These are phyloP conservation scores for Amiota communis DNA, from an alignment of 2,888 invertebrate genomes.

Conservation along the genomic window DNA sequence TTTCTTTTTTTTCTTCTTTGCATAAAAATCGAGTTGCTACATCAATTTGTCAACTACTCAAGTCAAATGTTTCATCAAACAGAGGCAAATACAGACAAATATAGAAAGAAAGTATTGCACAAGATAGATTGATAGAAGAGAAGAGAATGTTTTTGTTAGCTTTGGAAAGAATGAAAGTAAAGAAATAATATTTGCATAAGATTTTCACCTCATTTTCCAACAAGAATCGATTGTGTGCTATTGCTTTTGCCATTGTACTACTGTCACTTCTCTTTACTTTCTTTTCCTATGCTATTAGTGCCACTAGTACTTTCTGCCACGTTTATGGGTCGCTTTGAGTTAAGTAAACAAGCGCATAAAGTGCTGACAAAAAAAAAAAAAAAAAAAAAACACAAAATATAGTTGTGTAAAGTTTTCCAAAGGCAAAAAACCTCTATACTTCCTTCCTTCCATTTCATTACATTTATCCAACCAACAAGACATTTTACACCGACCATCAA, in stretches of 20 bases:
- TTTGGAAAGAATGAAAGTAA: slow-evolving; percentile 39
- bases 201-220: slow-evolving; percentile 44
- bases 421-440: not conserved
- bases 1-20: not conserved
- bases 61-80: slow-evolving; percentile 43
- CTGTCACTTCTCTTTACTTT: too few relatives aligned
- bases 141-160: slow-evolving; percentile 27
- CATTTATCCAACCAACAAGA: too few relatives aligned
- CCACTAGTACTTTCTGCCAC: not conserved
- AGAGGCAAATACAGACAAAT: slow-evolving; percentile 37
- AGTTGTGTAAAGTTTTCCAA: slow-evolving; percentile 8
- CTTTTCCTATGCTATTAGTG: too few relatives aligned
- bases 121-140: slow-evolving; percentile 35
- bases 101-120: slow-evolving; percentile 2
- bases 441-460: too few relatives aligned
- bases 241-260: not conserved
- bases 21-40: not conserved
- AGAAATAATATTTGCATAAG: slow-evolving; percentile 62
- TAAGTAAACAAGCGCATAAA: slow-evolving; percentile 45
- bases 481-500: not conserved
- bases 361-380: not conserved
- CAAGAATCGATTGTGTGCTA: slow-evolving; percentile 32
- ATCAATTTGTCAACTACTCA: slow-evolving; percentile 36
- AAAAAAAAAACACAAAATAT: not conserved
- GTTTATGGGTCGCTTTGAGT: slow-evolving; percentile 34